Base-by-base conservation (phyloP, 2,113 vertebrate species). In the Ophiodon elongatus region DNA sequence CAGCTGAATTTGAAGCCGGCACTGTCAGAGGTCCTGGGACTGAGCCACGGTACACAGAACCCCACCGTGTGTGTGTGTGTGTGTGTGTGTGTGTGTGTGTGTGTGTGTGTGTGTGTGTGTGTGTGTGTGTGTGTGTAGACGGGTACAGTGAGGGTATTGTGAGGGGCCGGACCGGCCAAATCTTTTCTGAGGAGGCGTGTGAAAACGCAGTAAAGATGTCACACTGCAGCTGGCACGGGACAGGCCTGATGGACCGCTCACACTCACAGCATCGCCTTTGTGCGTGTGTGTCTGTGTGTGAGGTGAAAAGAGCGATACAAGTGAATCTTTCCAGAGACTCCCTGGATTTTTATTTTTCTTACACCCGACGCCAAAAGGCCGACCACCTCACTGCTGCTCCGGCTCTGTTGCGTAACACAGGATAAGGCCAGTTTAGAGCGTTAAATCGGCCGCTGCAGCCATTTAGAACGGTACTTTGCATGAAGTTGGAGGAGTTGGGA, bases 191-290 rank as follows among this genome's bases (percentile, higher is more conserved):
- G 88, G 69, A 84, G 86, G 90, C 86, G 91, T 92, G 90, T 93
- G 93, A 94, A 94, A 94, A 89, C 47, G 83, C 85, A 91, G 86
- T 92, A 90, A 94, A 94, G 90, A 93, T 92, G 92, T 94, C 92
- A 88, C 87, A 63, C 62, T 81, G 90, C 88, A 91, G 90, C 91
- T 92, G 85, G 89, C 88, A 91, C 70, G 37, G 92, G 77, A 84
- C 71, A 17, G 72, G 25, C 3, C 89, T 91, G 88, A 89, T 91
- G 87, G 89, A 93, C 88, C 86, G 82, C 86, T 69, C 33, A 77
- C 76, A 66, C 85, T 75, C 78, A 89, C 89, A 76, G 84, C 76
- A 0, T 54, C 57, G 69, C 52, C 80, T 91, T 87, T 93, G 85
- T 88, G 62, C 60, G 52, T 65, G 41, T 72, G 45, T 59, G 64